Base-by-base conservation (phyloP, 2,797 vertebrate species). In the Diplodus sargus region DNA sequence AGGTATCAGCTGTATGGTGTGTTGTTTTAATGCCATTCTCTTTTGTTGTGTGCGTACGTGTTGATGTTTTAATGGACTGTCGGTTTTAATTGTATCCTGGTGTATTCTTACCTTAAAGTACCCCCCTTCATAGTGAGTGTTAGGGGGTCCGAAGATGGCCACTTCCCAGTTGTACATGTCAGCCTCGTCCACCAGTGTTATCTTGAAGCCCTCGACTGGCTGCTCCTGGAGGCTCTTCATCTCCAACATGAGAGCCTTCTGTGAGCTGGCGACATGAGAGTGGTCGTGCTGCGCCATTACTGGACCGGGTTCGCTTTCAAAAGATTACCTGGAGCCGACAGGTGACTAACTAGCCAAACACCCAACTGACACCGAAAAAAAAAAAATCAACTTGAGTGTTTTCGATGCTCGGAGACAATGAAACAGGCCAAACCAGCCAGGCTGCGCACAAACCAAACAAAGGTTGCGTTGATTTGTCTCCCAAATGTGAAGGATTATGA, bases 121-220 rank as follows among this genome's bases (percentile, higher is more conserved):
- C 0, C 98, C 98, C 13, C 98, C 98, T 91, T 99, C 97, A 63
- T 99, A 99, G 74, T 97, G 96, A 70, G 98, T 99, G 90, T 98
- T 97, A 51, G 98, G 98, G 82, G 98, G 97, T 60, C 98, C 98
- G 86, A 99, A 99, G 90, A 99, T 99, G 87, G 98, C 98, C 86
- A 99, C 98, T 95, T 99, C 98, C 98, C 98, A 99, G 95, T 97
- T 99, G 94, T 98, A 99, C 78, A 99, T 90, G 67, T 99, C 98
- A 53, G 97, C 97, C 86, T 99, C 98, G 85, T 99, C 97, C 88
- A 98, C 97, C 90, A 99, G 92, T 70, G 96, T 97, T 86, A 99
- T 98, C 71, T 97, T 97, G 95, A 99, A 99, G 34, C 98, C 98
- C 87, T 99, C 98, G 66, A 99, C 97, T 14, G 98, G 98, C 83